Evolutionary conservation across 2,888 invertebrate genomes (phyloP), one percentile per base, ranked within the genome.

Genomic region (Rotaria magnacalcarata): DNA sequence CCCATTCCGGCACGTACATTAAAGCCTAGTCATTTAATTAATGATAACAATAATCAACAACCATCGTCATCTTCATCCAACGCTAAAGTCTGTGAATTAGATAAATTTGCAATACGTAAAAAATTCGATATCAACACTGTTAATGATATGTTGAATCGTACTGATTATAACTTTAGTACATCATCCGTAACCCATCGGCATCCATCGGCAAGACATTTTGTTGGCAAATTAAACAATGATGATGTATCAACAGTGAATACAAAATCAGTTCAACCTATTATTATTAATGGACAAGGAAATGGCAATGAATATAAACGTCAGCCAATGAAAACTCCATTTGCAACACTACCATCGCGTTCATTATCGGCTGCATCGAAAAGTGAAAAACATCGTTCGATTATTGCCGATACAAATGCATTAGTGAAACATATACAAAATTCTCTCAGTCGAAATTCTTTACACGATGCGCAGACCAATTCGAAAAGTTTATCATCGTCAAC

Each of bases 1-100:
- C 67, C 67, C 0, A 80, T 80, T 14, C 80, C 80, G n/a, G 80
- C 80, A 47, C 80, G 80, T 47, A 80, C 80, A 80, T 80, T 80
- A 47, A 80, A 80, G 14, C 80, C 80, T 1, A 47, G 24, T 24
- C 47, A n/a, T 47, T 80, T 80, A 80, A 3, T 80, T 47, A 80
- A 80, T 24, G 19, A 80, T 80, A 16, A 67, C 7, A n/a, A 67
- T 27, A 27, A 67, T 34, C 43, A 24, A 80, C 21, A 24, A 80
- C 24, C 10, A n/a, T n/a, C n/a, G 3, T 47, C 80, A n/a, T 11
- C 47, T 24, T 0, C 41, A 43, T 2, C 43, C 10, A 24, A 10
- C 21, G 21, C 41, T 80, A 24, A 21, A 47, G n/a, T 24, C 0
- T 80, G 24, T n/a, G 80, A 80, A n/a, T 47, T 80, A n/a, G 67